phyloP scores from a whole-genome alignment of 2,113 vertebrate species.

The Ailuropoda melanoleuca region DNA sequence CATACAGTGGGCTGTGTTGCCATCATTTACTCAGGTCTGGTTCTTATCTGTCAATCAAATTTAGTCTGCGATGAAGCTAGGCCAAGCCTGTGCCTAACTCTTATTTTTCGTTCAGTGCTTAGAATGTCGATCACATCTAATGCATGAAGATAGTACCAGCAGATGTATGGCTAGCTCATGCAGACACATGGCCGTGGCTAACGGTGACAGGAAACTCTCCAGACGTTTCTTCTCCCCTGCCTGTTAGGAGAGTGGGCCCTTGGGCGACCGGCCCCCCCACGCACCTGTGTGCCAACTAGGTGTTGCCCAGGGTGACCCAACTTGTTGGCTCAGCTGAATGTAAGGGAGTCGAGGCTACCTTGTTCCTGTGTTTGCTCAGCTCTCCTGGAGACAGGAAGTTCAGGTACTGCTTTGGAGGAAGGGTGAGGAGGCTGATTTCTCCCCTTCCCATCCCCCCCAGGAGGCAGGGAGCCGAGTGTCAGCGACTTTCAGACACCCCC shows the following conservation, averaged over 20 bases:
- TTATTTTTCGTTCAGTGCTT: not conserved
- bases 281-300: accelerated
- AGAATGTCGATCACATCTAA: not conserved
- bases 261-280: accelerated
- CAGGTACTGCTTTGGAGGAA: not conserved
- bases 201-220: not conserved
- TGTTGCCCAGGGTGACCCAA: accelerated
- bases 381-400: not conserved
- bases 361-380: not conserved
- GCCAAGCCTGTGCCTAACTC: not conserved
- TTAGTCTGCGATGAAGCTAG: not conserved
- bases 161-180: not conserved
- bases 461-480: accelerated
- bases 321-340: not conserved
- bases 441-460: accelerated
- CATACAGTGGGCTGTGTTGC: not conserved
- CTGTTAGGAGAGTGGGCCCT: accelerated
- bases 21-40: not conserved
- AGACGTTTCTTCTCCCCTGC: not conserved
- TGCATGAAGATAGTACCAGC: not conserved
- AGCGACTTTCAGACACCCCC: not conserved
- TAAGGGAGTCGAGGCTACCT: not conserved
- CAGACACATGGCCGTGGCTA: accelerated
- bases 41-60: not conserved
- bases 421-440: accelerated